A percentile compares a stretch with the other conserved stretches of the same genome.
phyloP scores from a whole-genome alignment of 2,113 vertebrate species.

The Stomatorhinus ivindoensis region DNA sequence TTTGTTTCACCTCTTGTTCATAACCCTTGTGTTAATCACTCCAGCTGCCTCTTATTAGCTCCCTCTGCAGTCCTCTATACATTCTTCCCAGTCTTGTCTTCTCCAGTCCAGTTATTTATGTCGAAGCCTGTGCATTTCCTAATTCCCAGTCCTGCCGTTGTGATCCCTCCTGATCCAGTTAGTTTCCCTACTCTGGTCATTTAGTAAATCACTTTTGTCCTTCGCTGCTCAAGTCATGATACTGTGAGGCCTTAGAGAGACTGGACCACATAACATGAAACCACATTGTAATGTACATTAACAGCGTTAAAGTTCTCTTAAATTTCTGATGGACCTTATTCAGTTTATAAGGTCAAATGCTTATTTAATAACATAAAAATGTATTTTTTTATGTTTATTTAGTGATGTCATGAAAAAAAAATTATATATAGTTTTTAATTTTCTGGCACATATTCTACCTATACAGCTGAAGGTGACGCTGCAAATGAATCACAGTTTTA shows the following conservation, averaged over 20 bases:
- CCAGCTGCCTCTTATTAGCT: not conserved
- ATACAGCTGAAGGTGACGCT: not conserved
- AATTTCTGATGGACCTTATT: not conserved
- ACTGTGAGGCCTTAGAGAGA: not conserved
- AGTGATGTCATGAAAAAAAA: too few species aligned
- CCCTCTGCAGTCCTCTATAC: not conserved
- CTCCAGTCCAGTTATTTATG: not conserved
- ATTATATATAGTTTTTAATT: too few species aligned
- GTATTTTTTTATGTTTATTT: too few species aligned
- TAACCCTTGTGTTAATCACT: not conserved
- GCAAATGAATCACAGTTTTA: not conserved
- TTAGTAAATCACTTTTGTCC: not conserved
- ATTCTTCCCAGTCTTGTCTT: not conserved
- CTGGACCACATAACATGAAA: not conserved
- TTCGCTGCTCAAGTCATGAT: not conserved
- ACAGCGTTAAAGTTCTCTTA: not conserved
- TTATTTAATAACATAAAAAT: too few species aligned
- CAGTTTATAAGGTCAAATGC: too few species aligned
- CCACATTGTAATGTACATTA: not conserved
- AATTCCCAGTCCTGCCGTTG: not conserved
- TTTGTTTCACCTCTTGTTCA: not conserved
- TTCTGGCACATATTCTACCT: not conserved
- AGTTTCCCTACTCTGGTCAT: not conserved
- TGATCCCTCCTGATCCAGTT: not conserved
- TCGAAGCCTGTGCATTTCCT: not conserved